phyloP scores from a whole-genome alignment of 2,113 vertebrate genomes.

The Dunckerocampus dactyliophorus region DNA sequence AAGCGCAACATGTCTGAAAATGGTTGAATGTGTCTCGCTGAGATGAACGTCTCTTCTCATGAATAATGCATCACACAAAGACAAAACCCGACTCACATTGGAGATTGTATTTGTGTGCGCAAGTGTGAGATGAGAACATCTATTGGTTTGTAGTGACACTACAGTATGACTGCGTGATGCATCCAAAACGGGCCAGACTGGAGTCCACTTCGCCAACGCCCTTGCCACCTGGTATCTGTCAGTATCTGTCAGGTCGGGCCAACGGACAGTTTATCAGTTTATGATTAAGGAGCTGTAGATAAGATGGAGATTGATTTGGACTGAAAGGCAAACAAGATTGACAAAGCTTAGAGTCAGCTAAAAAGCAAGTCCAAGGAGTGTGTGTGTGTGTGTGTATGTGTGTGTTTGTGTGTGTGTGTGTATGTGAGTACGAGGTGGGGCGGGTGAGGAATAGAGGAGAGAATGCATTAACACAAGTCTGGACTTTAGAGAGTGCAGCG shows the following conservation, averaged over 20 bases:
- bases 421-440: constrained; percentile 7
- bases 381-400: no score
- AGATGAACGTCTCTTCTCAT: constrained; percentile 56
- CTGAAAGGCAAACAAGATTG: constrained; percentile 67
- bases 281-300: constrained; percentile 64
- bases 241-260: constrained; percentile 49
- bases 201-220: constrained; percentile 34
- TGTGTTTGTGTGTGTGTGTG: neutral
- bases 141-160: no score
- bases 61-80: constrained; percentile 68
- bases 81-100: constrained; percentile 30
- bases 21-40: constrained; percentile 66
- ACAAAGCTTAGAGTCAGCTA: constrained; percentile 64
- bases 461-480: constrained; percentile 65
- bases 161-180: neutral
- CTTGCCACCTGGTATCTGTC: constrained; percentile 24
- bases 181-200: constrained; percentile 5
- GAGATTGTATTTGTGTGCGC: constrained; percentile 13
- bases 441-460: constrained; percentile 36
- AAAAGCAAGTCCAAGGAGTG: constrained; percentile 47
- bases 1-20: constrained; percentile 68
- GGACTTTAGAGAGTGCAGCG: constrained; percentile 52
- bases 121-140: neutral
- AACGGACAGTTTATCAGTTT: constrained; percentile 71
- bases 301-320: constrained; percentile 65